Evolutionary conservation across 2,888 invertebrate genomes (phyloP).

Genomic region (Heliconius ethilla): DNA sequence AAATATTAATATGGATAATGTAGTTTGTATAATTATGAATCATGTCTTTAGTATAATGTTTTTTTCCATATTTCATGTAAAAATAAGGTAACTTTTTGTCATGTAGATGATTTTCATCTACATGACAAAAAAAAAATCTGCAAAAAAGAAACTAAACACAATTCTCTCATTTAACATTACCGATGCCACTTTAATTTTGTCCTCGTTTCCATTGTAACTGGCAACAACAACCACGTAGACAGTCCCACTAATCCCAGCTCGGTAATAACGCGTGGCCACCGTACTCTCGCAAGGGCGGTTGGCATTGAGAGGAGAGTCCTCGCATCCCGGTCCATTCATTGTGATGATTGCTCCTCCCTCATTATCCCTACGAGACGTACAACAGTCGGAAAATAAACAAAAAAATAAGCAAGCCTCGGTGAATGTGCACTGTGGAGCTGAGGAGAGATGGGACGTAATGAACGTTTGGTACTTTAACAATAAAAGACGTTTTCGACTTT

Average conservation of each 20-base stretch:
- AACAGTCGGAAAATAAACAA: constrained; percentile 46
- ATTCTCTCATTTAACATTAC: not conserved
- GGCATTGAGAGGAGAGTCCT: constrained; percentile 64
- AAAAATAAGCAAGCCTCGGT: constrained; percentile 42
- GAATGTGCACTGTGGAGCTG: constrained; percentile 23
- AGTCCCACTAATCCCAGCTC: constrained; percentile 34
- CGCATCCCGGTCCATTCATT: constrained; percentile 69
- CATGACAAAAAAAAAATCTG: not conserved
- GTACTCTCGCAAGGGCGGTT: constrained; percentile 48
- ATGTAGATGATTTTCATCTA: no score
- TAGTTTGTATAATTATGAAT: not conserved
- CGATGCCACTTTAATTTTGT: not conserved
- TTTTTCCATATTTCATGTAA: not conserved
- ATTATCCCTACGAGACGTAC: constrained; percentile 58
- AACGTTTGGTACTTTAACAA: constrained; percentile 28
- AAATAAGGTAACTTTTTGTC: no score
- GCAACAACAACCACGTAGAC: constrained; percentile 14
- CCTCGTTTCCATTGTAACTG: constrained; percentile 7
- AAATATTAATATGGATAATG: not conserved
- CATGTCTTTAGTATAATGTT: not conserved
- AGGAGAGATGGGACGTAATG: constrained; percentile 28
- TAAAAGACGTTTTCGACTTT: constrained; percentile 21
- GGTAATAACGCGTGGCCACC: constrained; percentile 43
- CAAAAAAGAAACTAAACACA: no score
- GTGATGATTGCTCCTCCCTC: constrained; percentile 76